Evolutionary conservation across 2,888 invertebrate genomes (phyloP), one percentile per base, ranked within the genome.

Genomic region (Elegia similella): DNA sequence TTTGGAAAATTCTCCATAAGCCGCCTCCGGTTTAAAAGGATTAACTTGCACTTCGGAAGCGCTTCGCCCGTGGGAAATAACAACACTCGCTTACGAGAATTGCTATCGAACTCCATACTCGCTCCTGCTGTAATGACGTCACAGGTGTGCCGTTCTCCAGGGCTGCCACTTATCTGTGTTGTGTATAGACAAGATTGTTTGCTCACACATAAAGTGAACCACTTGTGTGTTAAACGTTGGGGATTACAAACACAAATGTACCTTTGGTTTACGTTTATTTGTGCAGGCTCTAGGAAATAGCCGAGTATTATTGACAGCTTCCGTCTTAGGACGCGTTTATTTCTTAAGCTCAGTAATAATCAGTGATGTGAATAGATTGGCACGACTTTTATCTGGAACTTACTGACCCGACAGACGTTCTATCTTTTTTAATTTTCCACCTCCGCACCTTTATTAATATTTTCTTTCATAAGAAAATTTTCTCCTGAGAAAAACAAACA

Each of bases 41-140:
- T 56, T 48, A 56, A 50, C 48, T 56, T 56, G 48, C 55, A 56
- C 55, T 56, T 42, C 47, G 32, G 38, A 34, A 55, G 56, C 42
- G 23, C n/a, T 38, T 50, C 48, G 56, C 56, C 56, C 56, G 48
- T 56, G 56, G 56, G 56, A 56, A 56, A 56, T 56, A 56, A 56
- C 55, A 54, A 47, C 56, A 56, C 42, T 53, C 52, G 56, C 56
- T 56, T 56, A 56, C 48, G 29, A 56, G 56, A 42, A 56, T 56
- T 56, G 56, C 56, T 56, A 56, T 56, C 56, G 56, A 56, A 56
- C 56, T 48, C 56, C 7, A 38, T 42, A 48, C 29, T 48, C 38
- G 34, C 56, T 56, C 56, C 56, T 48, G 42, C 17, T 48, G 48
- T 56, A 56, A 56, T 56, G 56, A 56, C 56, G 56, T 56, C 56